phyloP scores from a whole-genome alignment of 2,888 invertebrate genomes.

The Plemyria rubiginata region DNA sequence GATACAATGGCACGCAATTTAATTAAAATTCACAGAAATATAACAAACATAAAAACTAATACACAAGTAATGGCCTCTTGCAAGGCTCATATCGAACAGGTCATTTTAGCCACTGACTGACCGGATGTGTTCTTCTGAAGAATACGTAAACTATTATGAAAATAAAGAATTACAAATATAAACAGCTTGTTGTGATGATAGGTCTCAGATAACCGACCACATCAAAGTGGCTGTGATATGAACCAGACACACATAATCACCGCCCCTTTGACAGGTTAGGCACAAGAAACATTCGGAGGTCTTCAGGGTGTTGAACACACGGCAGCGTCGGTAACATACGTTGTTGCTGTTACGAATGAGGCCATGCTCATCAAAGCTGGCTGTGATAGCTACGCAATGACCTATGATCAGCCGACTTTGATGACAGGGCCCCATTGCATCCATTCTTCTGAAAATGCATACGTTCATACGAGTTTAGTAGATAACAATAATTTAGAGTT shows the following conservation, averaged over 20 bases:
- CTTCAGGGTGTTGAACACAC: conserved; percentile 5
- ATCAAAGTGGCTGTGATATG: conserved; percentile 99
- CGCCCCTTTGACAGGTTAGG: conserved; percentile 94
- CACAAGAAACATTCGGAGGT: conserved; percentile 68
- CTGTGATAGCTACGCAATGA: conserved; percentile 91
- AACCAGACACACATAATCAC: conserved; percentile 90
- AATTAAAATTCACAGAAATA: too few relatives aligned
- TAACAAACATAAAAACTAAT: too few relatives aligned
- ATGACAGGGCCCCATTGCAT: conserved; percentile 86
- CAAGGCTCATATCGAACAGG: not conserved
- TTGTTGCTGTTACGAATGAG: conserved; percentile 66
- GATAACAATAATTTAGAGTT: not conserved
- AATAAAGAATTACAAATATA: not conserved
- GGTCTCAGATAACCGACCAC: conserved; percentile 88
- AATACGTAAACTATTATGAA: not conserved
- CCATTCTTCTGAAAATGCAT: conserved; percentile 42
- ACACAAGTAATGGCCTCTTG: too few relatives aligned
- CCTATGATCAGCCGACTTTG: conserved; percentile 94
- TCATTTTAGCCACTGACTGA: not conserved
- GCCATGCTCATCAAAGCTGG: conserved; percentile 97
- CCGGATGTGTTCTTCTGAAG: not conserved
- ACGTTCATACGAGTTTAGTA: not conserved
- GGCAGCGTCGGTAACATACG: not conserved
- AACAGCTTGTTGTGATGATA: conserved; percentile 5
- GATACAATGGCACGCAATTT: too few relatives aligned